These are phyloP conservation scores for Phasianus colchicus DNA, from an alignment of 2,113 vertebrate genomes.

Conservation along the genomic window DNA sequence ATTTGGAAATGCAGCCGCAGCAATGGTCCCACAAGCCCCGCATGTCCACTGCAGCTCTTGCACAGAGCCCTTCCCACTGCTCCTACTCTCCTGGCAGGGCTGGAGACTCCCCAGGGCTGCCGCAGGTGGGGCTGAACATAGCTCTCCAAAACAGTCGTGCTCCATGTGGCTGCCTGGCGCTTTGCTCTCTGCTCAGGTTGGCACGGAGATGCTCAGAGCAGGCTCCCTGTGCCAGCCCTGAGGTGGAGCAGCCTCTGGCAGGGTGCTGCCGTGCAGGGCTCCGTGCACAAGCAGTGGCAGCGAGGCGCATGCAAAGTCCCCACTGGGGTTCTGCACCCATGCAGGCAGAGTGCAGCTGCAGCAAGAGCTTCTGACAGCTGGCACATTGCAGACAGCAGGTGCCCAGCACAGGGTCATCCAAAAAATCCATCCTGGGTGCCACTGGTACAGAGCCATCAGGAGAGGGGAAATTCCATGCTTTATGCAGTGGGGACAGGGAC, in stretches of 20 bases:
- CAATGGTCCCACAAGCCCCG: accelerated
- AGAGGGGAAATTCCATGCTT: neutral
- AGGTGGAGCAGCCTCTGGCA: neutral
- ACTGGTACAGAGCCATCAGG: neutral
- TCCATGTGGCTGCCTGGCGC: neutral
- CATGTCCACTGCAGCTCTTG: neutral
- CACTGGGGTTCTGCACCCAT: neutral
- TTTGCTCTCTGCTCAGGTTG: neutral
- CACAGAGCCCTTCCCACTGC: neutral
- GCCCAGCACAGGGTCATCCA: neutral
- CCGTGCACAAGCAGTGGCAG: neutral
- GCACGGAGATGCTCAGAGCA: neutral
- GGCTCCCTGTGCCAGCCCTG: neutral
- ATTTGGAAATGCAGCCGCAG: neutral
- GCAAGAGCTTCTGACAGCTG: neutral
- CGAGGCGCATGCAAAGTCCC: neutral
- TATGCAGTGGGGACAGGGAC: neutral
- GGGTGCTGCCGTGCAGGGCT: neutral
- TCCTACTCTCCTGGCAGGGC: neutral
- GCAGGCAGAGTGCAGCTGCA: neutral
- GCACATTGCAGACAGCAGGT: neutral
- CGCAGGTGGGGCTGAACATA: neutral
- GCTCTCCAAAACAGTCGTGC: neutral
- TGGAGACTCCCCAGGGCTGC: neutral
- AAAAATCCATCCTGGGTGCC: neutral